A percentile compares a stretch with the other conserved stretches of the same genome.
These are phyloP conservation scores for Megaceryle torquata DNA, from an alignment of 2,113 vertebrate species.

Conservation along the genomic window DNA sequence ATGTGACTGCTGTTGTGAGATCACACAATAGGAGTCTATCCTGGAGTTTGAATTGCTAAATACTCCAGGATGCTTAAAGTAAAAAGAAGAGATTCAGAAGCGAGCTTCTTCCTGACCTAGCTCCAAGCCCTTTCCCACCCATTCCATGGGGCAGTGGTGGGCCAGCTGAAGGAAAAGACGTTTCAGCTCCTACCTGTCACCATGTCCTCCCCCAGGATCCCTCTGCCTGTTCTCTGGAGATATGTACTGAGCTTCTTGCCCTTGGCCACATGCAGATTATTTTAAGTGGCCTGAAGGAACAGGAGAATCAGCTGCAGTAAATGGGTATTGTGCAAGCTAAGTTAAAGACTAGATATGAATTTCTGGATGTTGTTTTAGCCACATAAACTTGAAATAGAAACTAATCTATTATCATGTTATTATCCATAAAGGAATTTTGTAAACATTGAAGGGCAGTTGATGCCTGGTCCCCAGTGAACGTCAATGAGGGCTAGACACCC, in stretches of 20 bases:
- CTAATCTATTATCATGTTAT: neutral
- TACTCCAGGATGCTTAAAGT: neutral
- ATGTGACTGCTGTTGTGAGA: neutral
- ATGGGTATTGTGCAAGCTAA: neutral
- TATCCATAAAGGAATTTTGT: neutral
- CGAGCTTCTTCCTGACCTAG: neutral
- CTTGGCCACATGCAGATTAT: neutral
- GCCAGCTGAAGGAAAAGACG: neutral
- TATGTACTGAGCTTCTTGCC: neutral
- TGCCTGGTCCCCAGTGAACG: neutral
- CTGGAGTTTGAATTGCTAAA: neutral
- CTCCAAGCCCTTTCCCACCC: neutral
- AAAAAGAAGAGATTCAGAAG: neutral
- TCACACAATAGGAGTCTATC: fast-evolving
- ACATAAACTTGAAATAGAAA: neutral
- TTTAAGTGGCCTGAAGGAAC: neutral
- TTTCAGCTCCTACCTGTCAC: neutral
- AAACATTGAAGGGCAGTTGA: neutral
- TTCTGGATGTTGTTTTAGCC: neutral
- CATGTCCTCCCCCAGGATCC: neutral
- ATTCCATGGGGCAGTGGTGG: neutral
- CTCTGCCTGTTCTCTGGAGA: neutral
- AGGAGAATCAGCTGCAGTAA: neutral
- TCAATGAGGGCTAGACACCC: neutral
- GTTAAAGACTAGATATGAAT: neutral